Conservation (phyloP, 2,113 vertebrate genomes). For the Dasyornis broadbenti region DNA sequence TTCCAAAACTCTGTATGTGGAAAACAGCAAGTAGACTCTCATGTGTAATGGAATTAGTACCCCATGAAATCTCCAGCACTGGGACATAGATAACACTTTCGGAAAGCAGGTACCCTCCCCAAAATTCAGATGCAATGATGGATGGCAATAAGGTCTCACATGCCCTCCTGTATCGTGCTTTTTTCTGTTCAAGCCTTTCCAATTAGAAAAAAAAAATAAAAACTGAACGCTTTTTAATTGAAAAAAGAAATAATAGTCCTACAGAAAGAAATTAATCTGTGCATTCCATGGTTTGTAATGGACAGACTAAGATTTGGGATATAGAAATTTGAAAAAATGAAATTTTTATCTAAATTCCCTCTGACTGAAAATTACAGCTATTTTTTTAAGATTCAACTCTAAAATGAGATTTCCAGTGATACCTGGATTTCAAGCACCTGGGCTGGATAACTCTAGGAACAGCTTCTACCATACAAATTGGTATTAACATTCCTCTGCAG, state of each 20-base stretch:
- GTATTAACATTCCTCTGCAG: background rate
- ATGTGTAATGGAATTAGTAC: background rate
- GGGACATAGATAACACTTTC: background rate
- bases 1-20: background rate
- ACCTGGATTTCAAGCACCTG: background rate
- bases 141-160: background rate
- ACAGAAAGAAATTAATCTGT: background rate
- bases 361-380: background rate
- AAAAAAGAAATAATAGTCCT: background rate
- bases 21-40: background rate
- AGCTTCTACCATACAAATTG: background rate
- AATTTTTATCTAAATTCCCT: background rate
- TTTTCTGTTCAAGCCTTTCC: background rate
- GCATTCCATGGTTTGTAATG: background rate
- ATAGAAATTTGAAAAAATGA: background rate
- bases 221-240: background rate
- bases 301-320: background rate
- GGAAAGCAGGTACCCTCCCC: background rate
- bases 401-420: constrained; percentile 5
- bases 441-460: background rate
- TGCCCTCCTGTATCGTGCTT: background rate
- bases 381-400: background rate
- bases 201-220: background rate
- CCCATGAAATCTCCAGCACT: background rate
- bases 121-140: background rate